Evolutionary conservation across 2,113 vertebrate genomes (phyloP), one percentile per base, ranked within the genome.

Genomic region (Callopanchax toddi): DNA sequence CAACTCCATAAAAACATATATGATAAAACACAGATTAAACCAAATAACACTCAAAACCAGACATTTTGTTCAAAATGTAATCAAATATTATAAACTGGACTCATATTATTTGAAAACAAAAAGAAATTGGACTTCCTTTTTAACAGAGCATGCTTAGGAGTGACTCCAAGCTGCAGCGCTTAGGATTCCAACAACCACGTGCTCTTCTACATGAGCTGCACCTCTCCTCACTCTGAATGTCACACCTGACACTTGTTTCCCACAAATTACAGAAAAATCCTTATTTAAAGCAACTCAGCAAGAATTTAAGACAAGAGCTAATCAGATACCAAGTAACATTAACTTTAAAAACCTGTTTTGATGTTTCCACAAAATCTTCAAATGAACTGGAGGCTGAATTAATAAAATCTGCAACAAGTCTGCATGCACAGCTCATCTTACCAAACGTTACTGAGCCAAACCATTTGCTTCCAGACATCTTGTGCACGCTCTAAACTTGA

Each of bases 381-480:
- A 50, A 48, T 26, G 62, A 36, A 22, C 5, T 34, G 37, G 37
- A 6, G 25, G 44, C 11, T 46, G 10, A 13, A 26, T 25, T 18
- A 46, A 60, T 4, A 22, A 37, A 34, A 45, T 26, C n/a, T 20
- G 50, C 10, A 49, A n/a, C 17, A 55, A 26, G 32, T 40, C 7
- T 6, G 20, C 60, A 44, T 48, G 29, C 17, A 45, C 20, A 57
- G 21, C 7, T 51, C 17, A 11, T 74, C 81, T 83, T 76, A 90
- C 87, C 87, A 70, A 74, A 72, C n/a, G 79, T 67, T 59, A 67
- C 26, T 50, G 54, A 62, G 50, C 48, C 43, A 20, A 64, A 67
- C 23, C 6, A 60, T 60, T 68, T 68, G 48, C 62, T 63, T 67
- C 29, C 72, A 60, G 61, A 76, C 87, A 89, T 88, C 56, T 48